Evolutionary conservation across 2,888 invertebrate genomes (phyloP).

Genomic region (Himalopsyche kuldschensis): DNA sequence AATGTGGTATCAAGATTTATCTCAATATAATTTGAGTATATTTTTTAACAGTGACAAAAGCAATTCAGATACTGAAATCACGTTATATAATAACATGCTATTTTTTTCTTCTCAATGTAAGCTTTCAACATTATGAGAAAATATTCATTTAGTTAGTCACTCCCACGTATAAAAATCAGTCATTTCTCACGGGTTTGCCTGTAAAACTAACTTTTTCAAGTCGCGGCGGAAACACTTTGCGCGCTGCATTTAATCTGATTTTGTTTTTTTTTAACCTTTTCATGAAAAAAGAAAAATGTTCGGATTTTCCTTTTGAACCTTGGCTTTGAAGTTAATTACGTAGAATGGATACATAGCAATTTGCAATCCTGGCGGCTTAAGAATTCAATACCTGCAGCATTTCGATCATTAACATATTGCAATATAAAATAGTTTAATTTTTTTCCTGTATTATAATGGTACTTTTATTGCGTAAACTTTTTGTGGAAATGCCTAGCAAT

Average conservation of each 20-base stretch:
- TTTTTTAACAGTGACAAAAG: too few relatives aligned
- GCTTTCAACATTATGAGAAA: too few relatives aligned
- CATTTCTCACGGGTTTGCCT: not conserved
- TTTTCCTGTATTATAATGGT: too few relatives aligned
- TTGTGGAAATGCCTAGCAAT: too few relatives aligned
- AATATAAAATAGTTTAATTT: too few relatives aligned
- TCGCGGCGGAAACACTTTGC: conserved; percentile 23
- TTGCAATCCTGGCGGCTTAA: not conserved
- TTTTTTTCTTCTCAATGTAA: too few relatives aligned
- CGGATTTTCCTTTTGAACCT: not conserved
- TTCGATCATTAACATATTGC: not conserved
- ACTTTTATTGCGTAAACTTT: too few relatives aligned
- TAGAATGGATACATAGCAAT: not conserved
- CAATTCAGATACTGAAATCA: too few relatives aligned
- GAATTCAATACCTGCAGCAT: not conserved
- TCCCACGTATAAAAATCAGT: not conserved
- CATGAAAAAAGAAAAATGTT: not conserved
- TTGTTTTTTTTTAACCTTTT: conserved; percentile 14
- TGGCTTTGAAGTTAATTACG: not conserved
- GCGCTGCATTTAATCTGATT: conserved; percentile 31
- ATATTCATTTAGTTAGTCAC: too few relatives aligned
- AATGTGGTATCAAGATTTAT: too few relatives aligned
- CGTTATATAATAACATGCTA: too few relatives aligned
- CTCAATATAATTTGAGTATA: too few relatives aligned
- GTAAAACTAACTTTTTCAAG: not conserved